These are phyloP conservation scores for Drosophila pectinifera DNA, from an alignment of 1,140 invertebrate species.

Conservation along the genomic window DNA sequence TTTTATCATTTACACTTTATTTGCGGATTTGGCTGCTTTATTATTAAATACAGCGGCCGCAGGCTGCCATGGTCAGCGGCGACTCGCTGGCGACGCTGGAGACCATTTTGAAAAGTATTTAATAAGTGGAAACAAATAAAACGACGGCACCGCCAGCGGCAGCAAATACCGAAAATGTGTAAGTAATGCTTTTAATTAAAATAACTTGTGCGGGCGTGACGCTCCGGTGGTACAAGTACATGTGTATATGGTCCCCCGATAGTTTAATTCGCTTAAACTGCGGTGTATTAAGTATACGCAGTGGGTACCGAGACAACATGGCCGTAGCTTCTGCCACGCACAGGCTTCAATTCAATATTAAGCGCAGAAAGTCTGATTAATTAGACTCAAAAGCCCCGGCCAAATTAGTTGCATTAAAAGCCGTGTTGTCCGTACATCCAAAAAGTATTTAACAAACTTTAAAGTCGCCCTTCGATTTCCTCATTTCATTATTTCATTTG, in stretches of 20 bases:
- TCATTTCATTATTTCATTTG: constrained; percentile 48
- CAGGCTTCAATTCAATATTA: constrained; percentile 46
- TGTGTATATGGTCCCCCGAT: constrained; percentile 6
- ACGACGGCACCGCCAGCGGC: constrained; percentile 6
- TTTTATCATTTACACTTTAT: constrained; percentile 64
- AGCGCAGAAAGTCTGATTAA: constrained; percentile 40
- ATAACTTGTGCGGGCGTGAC: constrained; percentile 44
- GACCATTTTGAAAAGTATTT: constrained; percentile 56
- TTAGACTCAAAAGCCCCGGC: constrained; percentile 19
- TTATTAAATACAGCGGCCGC: constrained; percentile 62
- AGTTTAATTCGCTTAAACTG: constrained; percentile 52
- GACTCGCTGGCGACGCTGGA: constrained; percentile 25
- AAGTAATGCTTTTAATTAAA: constrained; percentile 63
- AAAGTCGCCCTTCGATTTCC: constrained; percentile 30
- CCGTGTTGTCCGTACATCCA: neutral
- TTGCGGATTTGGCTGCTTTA: constrained; percentile 68
- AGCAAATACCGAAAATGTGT: constrained; percentile 40
- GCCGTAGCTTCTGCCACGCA: constrained; percentile 2
- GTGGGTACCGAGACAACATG: neutral
- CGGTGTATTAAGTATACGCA: constrained; percentile 54
- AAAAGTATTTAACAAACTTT: constrained; percentile 6
- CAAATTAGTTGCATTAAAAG: constrained; percentile 43
- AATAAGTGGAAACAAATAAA: constrained; percentile 48
- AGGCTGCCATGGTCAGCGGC: constrained; percentile 38
- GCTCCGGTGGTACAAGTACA: neutral